phyloP scores from a whole-genome alignment of 2,113 vertebrate species.

The Todiramphus chloris region DNA sequence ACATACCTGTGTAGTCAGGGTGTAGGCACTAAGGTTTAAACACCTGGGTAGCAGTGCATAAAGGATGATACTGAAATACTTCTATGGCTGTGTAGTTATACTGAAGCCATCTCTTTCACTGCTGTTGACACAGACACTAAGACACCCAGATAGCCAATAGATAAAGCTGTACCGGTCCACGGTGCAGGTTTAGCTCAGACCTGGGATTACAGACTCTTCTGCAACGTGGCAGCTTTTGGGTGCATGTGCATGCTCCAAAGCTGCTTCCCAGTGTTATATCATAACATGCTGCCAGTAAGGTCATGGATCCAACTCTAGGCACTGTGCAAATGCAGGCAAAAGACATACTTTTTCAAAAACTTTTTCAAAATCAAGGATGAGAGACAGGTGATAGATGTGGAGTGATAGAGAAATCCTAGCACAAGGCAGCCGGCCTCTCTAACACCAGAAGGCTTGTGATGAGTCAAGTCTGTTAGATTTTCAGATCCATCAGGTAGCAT shows the following conservation, averaged over 20 bases:
- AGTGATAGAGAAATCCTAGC: neutral
- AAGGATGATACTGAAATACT: neutral
- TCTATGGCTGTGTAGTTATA: neutral
- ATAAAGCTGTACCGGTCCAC: neutral
- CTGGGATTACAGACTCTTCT: neutral
- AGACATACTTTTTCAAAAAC: neutral
- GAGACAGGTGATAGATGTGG: neutral
- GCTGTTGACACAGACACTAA: neutral
- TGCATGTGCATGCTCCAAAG: neutral
- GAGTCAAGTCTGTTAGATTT: neutral
- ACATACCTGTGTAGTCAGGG: neutral
- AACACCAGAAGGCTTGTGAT: neutral
- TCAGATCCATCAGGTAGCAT: neutral
- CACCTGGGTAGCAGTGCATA: fast-evolving
- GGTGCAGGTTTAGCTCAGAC: neutral
- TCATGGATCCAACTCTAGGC: neutral
- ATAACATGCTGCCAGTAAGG: neutral
- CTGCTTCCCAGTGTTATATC: neutral
- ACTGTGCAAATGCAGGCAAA: neutral
- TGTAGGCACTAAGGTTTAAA: neutral
- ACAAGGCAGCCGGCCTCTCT: neutral
- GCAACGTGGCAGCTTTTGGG: neutral
- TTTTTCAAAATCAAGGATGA: neutral
- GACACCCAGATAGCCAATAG: neutral
- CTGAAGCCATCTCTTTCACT: neutral